phyloP scores from a whole-genome alignment of 2,797 vertebrate genomes.

The Poeciliopsis gracilis region DNA sequence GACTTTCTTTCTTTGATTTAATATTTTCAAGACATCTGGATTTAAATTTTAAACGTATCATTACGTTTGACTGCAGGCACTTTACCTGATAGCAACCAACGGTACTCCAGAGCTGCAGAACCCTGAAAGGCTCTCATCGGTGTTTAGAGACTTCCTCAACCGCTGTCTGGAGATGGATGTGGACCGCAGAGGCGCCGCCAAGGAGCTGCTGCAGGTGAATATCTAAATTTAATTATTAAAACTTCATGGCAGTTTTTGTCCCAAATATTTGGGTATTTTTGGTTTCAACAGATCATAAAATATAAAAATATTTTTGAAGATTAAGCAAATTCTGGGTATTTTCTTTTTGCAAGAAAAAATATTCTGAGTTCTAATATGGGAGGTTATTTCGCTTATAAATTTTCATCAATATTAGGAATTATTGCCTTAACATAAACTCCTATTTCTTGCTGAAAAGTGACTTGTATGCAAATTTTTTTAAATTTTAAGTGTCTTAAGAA shows the following conservation, averaged over 20 bases:
- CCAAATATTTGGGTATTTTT: neutral
- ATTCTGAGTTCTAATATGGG: no score
- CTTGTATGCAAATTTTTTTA: no score
- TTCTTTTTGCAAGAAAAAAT: neutral
- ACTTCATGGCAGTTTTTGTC: neutral
- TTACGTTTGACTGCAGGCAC: slow-evolving; percentile 78
- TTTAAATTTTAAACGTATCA: neutral
- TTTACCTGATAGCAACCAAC: slow-evolving; percentile 98
- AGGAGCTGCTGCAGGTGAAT: slow-evolving; percentile 93
- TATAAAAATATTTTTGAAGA: neutral
- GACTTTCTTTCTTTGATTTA: neutral
- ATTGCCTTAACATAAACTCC: no score
- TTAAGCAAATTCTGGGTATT: neutral
- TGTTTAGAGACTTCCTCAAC: slow-evolving; percentile 97
- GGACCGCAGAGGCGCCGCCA: slow-evolving; percentile 96
- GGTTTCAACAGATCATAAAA: neutral
- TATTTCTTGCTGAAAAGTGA: no score
- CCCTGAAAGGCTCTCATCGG: slow-evolving; percentile 94
- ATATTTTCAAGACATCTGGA: slow-evolving; percentile 9
- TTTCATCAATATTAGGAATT: no score
- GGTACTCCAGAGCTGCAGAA: slow-evolving; percentile 98
- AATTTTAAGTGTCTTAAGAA: no score
- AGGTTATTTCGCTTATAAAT: no score
- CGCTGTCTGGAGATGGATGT: slow-evolving; percentile 99
- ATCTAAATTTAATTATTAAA: neutral